Base-by-base conservation (phyloP, 2,113 vertebrate genomes). In the Chionomys nivalis region DNA sequence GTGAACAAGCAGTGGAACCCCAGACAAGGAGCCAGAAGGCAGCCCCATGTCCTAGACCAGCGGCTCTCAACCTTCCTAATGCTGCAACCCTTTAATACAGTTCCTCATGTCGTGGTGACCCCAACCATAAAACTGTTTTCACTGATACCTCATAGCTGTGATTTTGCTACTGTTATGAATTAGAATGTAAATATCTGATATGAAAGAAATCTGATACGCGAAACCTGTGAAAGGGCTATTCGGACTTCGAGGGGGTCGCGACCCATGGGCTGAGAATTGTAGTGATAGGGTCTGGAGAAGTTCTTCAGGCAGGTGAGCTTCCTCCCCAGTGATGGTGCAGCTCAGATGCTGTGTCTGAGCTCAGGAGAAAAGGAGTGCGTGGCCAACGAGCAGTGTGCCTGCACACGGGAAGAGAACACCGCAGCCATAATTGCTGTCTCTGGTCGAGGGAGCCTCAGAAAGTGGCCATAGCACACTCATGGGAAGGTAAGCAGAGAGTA, bases 401-500 rank as follows among this genome's bases (percentile, higher is more conserved):
- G 49, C 31, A 2, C 17, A 21, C 2, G 2, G 49, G 82, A 66
- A 79, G 66, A 87, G 89, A 77, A 87, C 39, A 31, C 4, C 11
- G 17, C n/a, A 77, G 7, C 11, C 47, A 0, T 7, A 28, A 76
- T 87, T 90, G 82, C 72, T 42, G 12, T 13, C 49, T 36, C 13
- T 77, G 47, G 72, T 55, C n/a, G 39, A 19, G 17, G 1, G 17
- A 33, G 16, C n/a, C 68, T 94, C 91, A 87, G 94, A 96, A 91
- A 76, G 52, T 55, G 31, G 24, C 61, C 58, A 42, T 26, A 36
- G 47, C 0, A 1, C 65, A 39, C 0, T 7, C 52, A 49, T n/a
- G 44, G 61, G 42, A 83, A 94, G 65, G 31, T 72, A 73, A 95
- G n/a, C 28, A 87, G 88, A 94, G 68, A 89, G 49, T 7, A 79